Conservation (phyloP, 2,797 vertebrate genomes). For the Tauraco hartlaubi region DNA sequence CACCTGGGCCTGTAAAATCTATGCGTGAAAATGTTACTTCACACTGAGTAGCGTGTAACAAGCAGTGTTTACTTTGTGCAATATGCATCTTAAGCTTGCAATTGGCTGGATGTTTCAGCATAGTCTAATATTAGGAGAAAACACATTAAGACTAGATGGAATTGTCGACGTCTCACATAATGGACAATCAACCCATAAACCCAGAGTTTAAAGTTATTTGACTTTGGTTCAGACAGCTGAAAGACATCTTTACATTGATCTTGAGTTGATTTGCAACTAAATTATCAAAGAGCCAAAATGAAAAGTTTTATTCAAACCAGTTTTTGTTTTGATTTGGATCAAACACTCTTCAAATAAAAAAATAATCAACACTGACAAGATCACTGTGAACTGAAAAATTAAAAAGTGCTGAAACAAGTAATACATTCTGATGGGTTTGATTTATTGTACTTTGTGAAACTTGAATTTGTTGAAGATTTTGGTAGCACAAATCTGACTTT, state of each 20-base stretch:
- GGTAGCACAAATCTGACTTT: background rate
- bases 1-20: background rate
- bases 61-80: background rate
- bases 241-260: background rate
- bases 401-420: background rate
- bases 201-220: background rate
- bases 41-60: background rate
- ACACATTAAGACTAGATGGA: background rate
- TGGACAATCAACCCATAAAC: background rate
- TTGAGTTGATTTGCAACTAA: background rate
- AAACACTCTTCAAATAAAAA: background rate
- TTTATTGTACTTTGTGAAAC: background rate
- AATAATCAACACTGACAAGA: background rate
- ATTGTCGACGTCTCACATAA: background rate
- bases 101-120: background rate
- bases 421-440: background rate
- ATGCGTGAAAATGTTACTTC: background rate
- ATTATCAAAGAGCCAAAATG: background rate
- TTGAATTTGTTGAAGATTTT: background rate
- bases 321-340: background rate
- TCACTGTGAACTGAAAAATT: background rate
- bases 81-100: background rate
- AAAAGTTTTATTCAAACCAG: background rate
- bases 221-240: background rate
- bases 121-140: background rate